Conservation (phyloP, 2,113 vertebrate species). For the Coptodon bakossiorum region DNA sequence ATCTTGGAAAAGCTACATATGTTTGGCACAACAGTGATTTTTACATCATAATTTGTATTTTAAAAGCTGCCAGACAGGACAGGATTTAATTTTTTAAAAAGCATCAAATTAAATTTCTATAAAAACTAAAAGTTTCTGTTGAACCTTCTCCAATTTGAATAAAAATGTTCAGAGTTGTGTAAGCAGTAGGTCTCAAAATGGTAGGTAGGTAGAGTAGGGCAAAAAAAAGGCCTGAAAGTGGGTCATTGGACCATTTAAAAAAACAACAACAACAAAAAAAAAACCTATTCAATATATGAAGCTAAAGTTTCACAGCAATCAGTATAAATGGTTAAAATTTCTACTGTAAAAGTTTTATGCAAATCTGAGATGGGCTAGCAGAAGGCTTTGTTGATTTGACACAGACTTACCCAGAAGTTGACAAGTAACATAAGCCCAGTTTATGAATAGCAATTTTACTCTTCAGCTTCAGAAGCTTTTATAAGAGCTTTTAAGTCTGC, state of each 20-base stretch:
- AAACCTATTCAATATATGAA: background rate
- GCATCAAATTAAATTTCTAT: background rate
- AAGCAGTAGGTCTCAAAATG: background rate
- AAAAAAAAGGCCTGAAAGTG: background rate
- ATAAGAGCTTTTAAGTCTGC: background rate
- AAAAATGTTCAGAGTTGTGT: background rate
- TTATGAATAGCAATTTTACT: background rate
- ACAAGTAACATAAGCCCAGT: background rate
- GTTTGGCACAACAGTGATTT: background rate
- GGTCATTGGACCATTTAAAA: rapidly evolving
- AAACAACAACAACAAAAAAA: rapidly evolving
- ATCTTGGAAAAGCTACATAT: background rate
- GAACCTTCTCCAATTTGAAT: background rate
- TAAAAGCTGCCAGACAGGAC: rapidly evolving
- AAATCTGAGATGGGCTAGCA: background rate
- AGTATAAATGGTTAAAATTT: background rate
- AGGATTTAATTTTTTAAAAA: background rate
- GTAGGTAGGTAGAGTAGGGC: background rate
- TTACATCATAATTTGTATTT: rapidly evolving
- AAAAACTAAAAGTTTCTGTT: background rate
- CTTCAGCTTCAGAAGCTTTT: background rate
- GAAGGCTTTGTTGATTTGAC: background rate
- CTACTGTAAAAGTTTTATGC: rapidly evolving
- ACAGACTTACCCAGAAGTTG: background rate
- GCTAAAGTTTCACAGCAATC: background rate